These are phyloP conservation scores for Hyppa rectilinea DNA, from an alignment of 2,888 invertebrate genomes.

Conservation along the genomic window DNA sequence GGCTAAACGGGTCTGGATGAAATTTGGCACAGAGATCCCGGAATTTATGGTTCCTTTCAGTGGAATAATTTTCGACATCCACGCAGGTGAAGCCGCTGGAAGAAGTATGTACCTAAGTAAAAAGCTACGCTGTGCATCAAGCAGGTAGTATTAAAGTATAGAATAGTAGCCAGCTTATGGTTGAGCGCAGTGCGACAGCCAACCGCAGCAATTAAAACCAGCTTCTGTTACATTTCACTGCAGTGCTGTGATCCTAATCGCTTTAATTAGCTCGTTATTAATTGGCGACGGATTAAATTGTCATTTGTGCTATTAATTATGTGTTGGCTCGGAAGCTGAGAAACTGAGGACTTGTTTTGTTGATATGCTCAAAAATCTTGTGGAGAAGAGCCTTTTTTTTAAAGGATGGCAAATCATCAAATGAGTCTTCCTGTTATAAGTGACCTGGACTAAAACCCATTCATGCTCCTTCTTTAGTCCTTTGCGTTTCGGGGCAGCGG, in stretches of 20 bases:
- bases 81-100: too few relatives aligned
- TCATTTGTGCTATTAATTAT: conserved; percentile 8
- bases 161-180: conserved; percentile 19
- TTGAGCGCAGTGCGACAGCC: conserved; percentile 48
- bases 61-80: too few relatives aligned
- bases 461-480: too few relatives aligned
- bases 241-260: conserved; percentile 33
- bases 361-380: neutral
- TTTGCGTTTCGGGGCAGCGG: too few relatives aligned
- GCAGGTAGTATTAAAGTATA: conserved; percentile 16
- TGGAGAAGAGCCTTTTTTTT: too few relatives aligned
- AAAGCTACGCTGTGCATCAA: conserved; percentile 14
- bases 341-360: neutral
- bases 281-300: conserved; percentile 12
- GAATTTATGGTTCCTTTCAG: too few relatives aligned
- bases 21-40: too few relatives aligned
- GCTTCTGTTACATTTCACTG: conserved; percentile 41
- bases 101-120: too few relatives aligned
- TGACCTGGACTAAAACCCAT: too few relatives aligned
- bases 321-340: neutral
- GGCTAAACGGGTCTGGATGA: too few relatives aligned
- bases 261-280: conserved; percentile 40
- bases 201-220: conserved; percentile 39
- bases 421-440: too few relatives aligned
- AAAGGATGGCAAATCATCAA: too few relatives aligned